phyloP scores from a whole-genome alignment of 2,797 vertebrate genomes.

The Tauraco hartlaubi region DNA sequence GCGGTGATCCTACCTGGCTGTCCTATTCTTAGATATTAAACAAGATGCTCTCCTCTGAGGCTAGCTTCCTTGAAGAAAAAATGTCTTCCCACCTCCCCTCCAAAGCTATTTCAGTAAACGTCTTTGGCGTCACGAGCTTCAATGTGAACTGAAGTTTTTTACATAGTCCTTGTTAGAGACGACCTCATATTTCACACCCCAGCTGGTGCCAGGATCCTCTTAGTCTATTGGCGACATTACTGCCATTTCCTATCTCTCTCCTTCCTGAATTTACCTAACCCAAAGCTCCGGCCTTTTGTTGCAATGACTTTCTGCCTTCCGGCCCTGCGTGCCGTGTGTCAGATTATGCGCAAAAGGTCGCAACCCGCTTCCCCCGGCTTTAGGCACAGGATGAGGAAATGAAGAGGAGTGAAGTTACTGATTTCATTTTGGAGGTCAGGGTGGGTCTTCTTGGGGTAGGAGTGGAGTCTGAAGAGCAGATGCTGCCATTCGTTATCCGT shows the following conservation, averaged over 20 bases:
- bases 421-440: slow-evolving; percentile 80
- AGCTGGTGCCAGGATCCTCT: slow-evolving; percentile 70
- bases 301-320: slow-evolving; percentile 86
- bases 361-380: slow-evolving; percentile 88
- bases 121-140: slow-evolving; percentile 60
- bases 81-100: slow-evolving; percentile 4
- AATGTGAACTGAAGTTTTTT: slow-evolving; percentile 60
- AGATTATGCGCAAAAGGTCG: slow-evolving; percentile 96
- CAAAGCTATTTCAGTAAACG: slow-evolving; percentile 46
- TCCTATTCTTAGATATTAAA: not conserved
- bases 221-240: slow-evolving; percentile 71
- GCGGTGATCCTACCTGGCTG: not conserved
- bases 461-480: slow-evolving; percentile 56
- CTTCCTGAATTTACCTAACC: slow-evolving; percentile 95
- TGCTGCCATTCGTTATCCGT: slow-evolving; percentile 24
- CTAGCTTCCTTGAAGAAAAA: slow-evolving; percentile 37
- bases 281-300: slow-evolving; percentile 90
- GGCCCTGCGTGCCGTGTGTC: slow-evolving; percentile 90
- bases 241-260: slow-evolving; percentile 86
- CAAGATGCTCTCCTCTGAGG: not conserved
- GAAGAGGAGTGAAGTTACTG: slow-evolving; percentile 84
- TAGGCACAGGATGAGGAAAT: slow-evolving; percentile 96
- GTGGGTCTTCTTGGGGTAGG: slow-evolving; percentile 60
- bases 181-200: slow-evolving; percentile 75
- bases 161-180: slow-evolving; percentile 73